These are phyloP conservation scores for Trichechus manatus DNA, from an alignment of 2,113 vertebrate genomes.

Conservation along the genomic window DNA sequence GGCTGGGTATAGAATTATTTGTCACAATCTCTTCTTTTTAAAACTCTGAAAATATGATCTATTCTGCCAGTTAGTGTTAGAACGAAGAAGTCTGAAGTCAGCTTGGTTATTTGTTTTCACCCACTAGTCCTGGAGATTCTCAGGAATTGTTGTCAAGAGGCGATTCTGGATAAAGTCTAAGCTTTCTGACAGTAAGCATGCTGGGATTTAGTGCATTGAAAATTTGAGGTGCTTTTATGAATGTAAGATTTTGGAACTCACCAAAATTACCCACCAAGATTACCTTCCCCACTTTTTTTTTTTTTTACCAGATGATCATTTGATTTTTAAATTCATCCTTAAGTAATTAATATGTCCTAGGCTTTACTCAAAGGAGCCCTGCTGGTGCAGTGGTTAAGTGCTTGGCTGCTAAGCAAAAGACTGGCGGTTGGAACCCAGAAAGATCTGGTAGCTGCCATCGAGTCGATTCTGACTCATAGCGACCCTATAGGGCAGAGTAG, in stretches of 20 bases:
- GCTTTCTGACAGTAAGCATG: neutral
- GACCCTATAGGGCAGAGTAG: no score
- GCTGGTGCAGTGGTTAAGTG: no score
- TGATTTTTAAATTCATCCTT: neutral
- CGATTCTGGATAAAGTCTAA: neutral
- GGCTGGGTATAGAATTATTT: constrained; percentile 4
- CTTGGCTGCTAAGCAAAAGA: no score
- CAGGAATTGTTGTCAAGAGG: neutral
- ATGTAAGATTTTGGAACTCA: neutral
- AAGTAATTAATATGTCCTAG: neutral
- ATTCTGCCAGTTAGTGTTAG: neutral
- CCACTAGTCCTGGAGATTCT: neutral
- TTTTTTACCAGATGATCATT: neutral
- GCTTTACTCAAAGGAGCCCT: no score
- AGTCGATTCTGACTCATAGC: no score
- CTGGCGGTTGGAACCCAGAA: no score
- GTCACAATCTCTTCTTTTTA: neutral
- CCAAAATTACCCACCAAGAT: neutral
- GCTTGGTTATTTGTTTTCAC: neutral
- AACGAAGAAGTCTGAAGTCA: neutral
- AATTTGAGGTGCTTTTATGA: neutral
- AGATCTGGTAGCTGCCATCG: no score
- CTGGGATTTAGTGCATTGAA: neutral
- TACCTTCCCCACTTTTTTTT: neutral
- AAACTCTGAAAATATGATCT: neutral